phyloP scores from a whole-genome alignment of 2,797 vertebrate genomes.

The Borostomias antarcticus region DNA sequence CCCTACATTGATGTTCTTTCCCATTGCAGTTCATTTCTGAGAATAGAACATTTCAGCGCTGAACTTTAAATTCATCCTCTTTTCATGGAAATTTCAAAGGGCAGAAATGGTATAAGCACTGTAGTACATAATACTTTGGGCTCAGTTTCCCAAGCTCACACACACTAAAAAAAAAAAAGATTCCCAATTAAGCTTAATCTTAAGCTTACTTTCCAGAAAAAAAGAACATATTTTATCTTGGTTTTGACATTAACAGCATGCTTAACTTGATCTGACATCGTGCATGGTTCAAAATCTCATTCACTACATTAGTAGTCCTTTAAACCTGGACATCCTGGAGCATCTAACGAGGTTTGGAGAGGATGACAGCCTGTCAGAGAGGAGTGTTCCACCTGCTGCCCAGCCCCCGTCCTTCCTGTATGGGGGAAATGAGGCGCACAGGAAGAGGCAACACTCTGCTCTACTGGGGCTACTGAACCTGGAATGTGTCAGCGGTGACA shows the following conservation, averaged over 20 bases:
- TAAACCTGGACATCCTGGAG: background rate
- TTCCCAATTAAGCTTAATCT: background rate
- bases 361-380: background rate
- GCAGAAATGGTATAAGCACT: background rate
- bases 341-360: background rate
- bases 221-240: constrained; percentile 3
- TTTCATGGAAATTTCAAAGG: background rate
- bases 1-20: background rate
- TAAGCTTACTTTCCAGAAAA: background rate
- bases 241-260: background rate
- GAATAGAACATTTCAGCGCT: background rate
- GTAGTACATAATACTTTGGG: background rate
- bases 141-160: background rate
- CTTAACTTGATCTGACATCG: background rate
- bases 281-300: background rate
- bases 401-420: background rate
- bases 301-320: background rate
- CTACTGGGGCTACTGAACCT: background rate
- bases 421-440: background rate
- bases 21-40: background rate
- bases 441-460: background rate
- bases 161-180: no score
- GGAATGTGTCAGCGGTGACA: constrained; percentile 8
- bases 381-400: background rate
- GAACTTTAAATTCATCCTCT: background rate